Base-by-base conservation (phyloP, 2,113 vertebrate genomes). In the Gambusia affinis region DNA sequence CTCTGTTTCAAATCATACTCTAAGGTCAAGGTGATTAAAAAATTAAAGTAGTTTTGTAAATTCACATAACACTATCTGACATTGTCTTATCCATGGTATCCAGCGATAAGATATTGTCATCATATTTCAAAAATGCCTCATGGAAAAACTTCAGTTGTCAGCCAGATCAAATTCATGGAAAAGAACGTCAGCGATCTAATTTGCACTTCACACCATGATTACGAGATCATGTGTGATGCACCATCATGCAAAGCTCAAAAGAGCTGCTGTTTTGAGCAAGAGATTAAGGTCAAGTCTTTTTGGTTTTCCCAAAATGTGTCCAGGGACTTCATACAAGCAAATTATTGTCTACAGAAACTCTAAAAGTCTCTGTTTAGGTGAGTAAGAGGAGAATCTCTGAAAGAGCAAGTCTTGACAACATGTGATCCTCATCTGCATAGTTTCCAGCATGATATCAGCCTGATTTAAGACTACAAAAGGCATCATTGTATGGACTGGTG, bases 381-480 rank as follows among this genome's bases (percentile, higher is more conserved):
- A 92, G 85, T 91, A 90, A 93, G 91, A 91, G 82, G 83, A 86
- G 90, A 93, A 84, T 91, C 90, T 90, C 83, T 83, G 75, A 85
- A 80, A 80, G 76, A 79, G 89, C 63, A 42, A 85, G 88, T 78
- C 79, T 77, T 83, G 78, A 91, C 91, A 92, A 92, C 94, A 94
- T 94, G 94, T 93, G 93, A 95, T 93, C 87, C 79, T 68, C 88
- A 86, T 93, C 88, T 82, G 89, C 93, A 94, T 94, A 94, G 86
- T 95, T 94, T 93, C 93, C 94, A 94, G 88, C 90, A 91, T 94
- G 93, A 94, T 93, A 94, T 94, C 93, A 94, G 92, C 91, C 84
- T 90, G 87, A 90, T 92, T 92, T 88, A 85, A 64, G 76, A 64
- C 74, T 30, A 94, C 91, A 95, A 92, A 92, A 88, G 87, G 74